These are phyloP conservation scores for Ctenoplectra terminalis DNA, from an alignment of 1,140 invertebrate genomes.

Conservation along the genomic window DNA sequence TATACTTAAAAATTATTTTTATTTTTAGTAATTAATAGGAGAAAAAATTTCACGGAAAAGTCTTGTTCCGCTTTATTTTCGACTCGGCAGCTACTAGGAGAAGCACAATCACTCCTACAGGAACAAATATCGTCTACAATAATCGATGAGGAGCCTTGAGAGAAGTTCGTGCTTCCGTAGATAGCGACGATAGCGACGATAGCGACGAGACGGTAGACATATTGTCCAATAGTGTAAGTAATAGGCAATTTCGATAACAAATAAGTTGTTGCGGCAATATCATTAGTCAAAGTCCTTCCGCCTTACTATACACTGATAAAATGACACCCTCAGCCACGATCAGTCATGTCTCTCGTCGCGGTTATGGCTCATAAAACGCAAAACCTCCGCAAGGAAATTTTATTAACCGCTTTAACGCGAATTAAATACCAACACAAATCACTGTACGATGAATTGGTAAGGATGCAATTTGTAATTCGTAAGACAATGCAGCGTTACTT, in stretches of 20 bases:
- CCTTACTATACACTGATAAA: conserved; percentile 42
- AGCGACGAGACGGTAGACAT: conserved; percentile 40
- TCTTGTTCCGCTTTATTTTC: background rate
- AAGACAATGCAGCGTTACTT: background rate
- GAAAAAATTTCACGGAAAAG: too few relatives aligned
- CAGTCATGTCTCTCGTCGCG: conserved; percentile 30
- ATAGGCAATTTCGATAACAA: conserved; percentile 65
- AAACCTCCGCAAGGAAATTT: conserved; percentile 21
- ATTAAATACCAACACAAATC: conserved; percentile 37
- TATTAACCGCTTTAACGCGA: background rate
- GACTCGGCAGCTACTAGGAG: too few relatives aligned
- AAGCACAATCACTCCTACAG: conserved; percentile 7
- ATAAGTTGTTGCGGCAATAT: conserved; percentile 61
- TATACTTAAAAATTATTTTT: too few relatives aligned
- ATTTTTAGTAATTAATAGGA: too few relatives aligned
- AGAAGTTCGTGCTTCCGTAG: conserved; percentile 17
- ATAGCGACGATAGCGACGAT: conserved; percentile 20
- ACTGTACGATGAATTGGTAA: background rate
- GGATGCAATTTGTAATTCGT: background rate
- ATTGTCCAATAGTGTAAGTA: conserved; percentile 55
- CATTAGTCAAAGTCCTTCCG: conserved; percentile 59
- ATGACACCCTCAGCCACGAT: conserved; percentile 31
- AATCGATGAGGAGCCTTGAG: conserved; percentile 42
- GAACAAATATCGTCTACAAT: conserved; percentile 28
- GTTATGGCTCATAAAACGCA: conserved; percentile 11